Conservation (phyloP, 2,113 vertebrate species). For the Sinocyclocheilus rhinocerous region DNA sequence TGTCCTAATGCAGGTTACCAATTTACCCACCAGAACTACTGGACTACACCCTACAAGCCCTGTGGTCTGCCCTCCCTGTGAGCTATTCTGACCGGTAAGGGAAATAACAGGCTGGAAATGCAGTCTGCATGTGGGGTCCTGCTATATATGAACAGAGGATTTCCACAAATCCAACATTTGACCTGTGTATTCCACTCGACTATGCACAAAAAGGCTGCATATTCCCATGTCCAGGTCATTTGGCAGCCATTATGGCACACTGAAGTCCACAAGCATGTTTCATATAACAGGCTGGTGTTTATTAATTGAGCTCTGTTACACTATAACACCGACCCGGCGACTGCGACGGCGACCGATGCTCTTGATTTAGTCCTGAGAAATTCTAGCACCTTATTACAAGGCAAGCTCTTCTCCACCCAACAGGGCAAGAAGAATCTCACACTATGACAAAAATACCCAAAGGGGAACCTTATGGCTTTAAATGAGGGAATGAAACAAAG, state of each 20-base stretch:
- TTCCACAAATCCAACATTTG: conserved; percentile 28
- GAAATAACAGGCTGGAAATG: conserved; percentile 33
- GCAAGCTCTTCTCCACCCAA: conserved; percentile 50
- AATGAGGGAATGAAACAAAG: conserved; percentile 45
- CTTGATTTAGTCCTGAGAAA: conserved; percentile 63
- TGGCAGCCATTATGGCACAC: conserved; percentile 1
- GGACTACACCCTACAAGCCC: conserved; percentile 28
- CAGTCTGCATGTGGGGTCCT: conserved; percentile 28
- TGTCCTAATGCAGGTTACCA: conserved; percentile 1
- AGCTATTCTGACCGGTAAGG: conserved; percentile 2
- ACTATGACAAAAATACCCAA: conserved; percentile 68
- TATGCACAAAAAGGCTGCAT: conserved; percentile 3
- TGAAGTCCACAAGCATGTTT: conserved; percentile 42
- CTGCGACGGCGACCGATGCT: conserved; percentile 24
- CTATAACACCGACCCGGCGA: conserved; percentile 43
- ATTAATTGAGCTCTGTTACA: conserved; percentile 48
- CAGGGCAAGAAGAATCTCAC: conserved; percentile 56
- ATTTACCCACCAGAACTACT: conserved; percentile 16
- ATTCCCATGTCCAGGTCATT: background rate
- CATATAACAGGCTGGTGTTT: conserved; percentile 54
- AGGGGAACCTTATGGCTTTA: conserved; percentile 42
- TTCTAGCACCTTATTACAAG: conserved; percentile 67
- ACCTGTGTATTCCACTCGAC: conserved; percentile 5
- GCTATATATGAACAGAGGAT: conserved; percentile 34
- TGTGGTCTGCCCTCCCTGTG: conserved; percentile 2